phyloP scores from a whole-genome alignment of 2,113 vertebrate genomes.

The Camarhynchus parvulus region DNA sequence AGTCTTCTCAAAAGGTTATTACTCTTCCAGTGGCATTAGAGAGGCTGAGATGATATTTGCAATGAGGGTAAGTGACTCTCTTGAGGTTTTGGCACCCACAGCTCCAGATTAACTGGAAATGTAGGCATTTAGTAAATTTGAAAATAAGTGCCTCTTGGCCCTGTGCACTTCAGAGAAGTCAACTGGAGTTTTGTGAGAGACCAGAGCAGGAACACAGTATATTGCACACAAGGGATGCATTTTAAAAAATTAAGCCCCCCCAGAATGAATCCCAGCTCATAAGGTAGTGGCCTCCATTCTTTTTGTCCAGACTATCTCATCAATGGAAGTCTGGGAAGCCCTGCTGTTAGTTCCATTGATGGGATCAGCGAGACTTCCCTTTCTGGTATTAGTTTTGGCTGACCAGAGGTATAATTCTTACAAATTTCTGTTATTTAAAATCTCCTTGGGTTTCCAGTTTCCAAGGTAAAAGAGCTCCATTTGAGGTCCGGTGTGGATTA shows the following conservation, averaged over 20 bases:
- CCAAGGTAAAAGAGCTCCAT: background rate
- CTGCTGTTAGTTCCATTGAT: background rate
- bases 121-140: background rate
- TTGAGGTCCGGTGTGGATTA: background rate
- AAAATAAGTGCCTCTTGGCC: background rate
- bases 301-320: background rate
- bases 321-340: background rate
- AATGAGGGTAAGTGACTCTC: constrained; percentile 8
- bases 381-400: background rate
- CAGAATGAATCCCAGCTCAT: background rate
- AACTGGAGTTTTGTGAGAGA: background rate
- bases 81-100: constrained; percentile 39
- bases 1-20: constrained; percentile 5
- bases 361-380: background rate
- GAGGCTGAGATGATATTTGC: constrained; percentile 13
- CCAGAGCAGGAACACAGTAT: background rate
- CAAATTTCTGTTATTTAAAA: background rate
- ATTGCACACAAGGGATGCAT: background rate
- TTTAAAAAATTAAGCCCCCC: background rate
- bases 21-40: background rate
- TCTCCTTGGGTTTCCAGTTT: background rate
- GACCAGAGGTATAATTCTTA: background rate
- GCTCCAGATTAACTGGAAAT: constrained; percentile 16
- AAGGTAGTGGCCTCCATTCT: background rate
- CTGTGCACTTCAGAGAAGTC: background rate